Percentiles rank a stretch among this genome's conserved stretches.
These are phyloP conservation scores for Rattus norvegicus DNA, from an alignment of 2,113 vertebrate species.

Conservation along the genomic window DNA sequence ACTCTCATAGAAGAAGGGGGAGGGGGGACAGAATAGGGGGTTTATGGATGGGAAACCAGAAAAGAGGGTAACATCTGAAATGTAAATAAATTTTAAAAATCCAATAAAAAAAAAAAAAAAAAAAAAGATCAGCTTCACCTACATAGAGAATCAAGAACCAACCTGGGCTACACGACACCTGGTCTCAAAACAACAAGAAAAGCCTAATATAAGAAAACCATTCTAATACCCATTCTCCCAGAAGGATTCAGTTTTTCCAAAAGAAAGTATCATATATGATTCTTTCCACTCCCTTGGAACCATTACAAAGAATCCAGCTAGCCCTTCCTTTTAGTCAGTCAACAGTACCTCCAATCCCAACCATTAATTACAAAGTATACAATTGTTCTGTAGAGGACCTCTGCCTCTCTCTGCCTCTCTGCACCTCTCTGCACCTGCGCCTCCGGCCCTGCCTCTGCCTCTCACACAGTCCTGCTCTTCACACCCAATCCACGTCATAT, in stretches of 20 bases:
- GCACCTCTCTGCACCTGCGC: too few relatives aligned
- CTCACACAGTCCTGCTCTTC: background rate
- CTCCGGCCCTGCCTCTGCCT: background rate
- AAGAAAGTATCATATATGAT: background rate
- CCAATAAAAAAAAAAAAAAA: too few relatives aligned
- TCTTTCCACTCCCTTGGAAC: background rate
- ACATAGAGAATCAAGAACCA: background rate
- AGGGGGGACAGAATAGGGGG: too few relatives aligned
- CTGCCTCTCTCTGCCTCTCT: too few relatives aligned
- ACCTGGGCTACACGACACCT: background rate
- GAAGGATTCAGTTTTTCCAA: background rate
- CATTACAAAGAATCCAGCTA: constrained; percentile 31
- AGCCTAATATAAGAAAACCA: background rate
- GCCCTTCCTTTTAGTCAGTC: background rate
- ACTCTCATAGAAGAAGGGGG: too few relatives aligned
- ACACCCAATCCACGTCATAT: background rate
- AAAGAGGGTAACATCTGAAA: too few relatives aligned
- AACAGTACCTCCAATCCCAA: background rate
- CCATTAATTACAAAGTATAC: background rate
- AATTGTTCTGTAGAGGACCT: background rate
- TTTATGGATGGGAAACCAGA: too few relatives aligned
- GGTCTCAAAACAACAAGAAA: background rate
- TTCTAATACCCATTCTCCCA: background rate
- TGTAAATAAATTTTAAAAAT: too few relatives aligned
- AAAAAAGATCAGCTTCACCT: background rate